Evolutionary conservation across 2,888 invertebrate species (phyloP), one percentile per base, ranked within the genome.

Genomic region (Xestia c-nigrum): DNA sequence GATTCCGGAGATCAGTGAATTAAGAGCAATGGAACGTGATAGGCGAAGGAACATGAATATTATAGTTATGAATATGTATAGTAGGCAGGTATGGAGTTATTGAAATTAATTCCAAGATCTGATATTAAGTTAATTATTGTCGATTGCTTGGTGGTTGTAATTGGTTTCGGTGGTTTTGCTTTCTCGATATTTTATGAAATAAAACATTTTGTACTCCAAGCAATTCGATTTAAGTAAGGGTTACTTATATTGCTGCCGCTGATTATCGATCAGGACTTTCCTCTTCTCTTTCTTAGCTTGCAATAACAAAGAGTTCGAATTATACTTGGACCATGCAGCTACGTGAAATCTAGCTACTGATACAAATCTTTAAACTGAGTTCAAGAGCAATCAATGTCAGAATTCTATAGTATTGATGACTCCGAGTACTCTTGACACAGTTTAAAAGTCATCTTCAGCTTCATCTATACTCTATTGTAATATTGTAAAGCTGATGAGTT

Each of bases 1-100:
- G 47, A 66, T 70, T 63, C 46, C 4, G 46, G n/a, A 76, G 55
- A 69, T 85, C 76, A 68, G 65, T 59, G 21, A 81, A 80, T 68
- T 21, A 40, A 3, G 55, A 2, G 69, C 81, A 72, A 55, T 72
- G 76, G 72, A 76, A 67, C 63, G 68, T 81, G 63, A 63, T 55
- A 0, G 5, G 6, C 12, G 7, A 21, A 16, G 5, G 38, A 72
- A 61, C 52, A 66, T 72, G 40, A 21, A 52, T 71, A 40, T 84
- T 9, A 10, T n/a, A 40, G 64, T 12, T 16, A 57, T 81, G 6
- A 43, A 55, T 67, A 65, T 38, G 31, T 50, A 21, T 21, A 43
- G 14, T 19, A 19, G 24, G 57, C 3, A 57, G 3, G 1, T 16
- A 52, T 47, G 31, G 9, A 24, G 24, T 57, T 68, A 43, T 59